phyloP scores from a whole-genome alignment of 2,113 vertebrate species.

The Heptranchias perlo region DNA sequence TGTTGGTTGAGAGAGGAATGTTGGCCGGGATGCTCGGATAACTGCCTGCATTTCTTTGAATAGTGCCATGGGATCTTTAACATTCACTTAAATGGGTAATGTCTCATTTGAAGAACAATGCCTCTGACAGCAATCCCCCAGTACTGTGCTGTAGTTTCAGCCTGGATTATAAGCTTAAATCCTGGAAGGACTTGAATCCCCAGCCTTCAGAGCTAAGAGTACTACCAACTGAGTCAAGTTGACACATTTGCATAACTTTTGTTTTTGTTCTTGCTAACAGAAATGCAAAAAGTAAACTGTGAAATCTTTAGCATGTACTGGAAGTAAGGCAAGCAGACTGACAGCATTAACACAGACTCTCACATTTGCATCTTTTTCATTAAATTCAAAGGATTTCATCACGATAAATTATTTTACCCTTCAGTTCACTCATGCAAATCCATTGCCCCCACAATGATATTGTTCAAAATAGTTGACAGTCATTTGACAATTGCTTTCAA shows the following conservation, averaged over 20 bases:
- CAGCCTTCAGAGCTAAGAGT: not conserved
- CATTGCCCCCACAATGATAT: constrained; percentile 6
- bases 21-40: not conserved
- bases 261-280: not conserved
- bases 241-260: not conserved
- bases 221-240: not conserved
- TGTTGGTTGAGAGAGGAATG: not conserved
- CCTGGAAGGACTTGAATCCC: not conserved
- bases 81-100: not conserved
- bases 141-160: not conserved
- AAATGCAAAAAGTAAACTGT: not conserved
- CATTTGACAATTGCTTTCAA: constrained; percentile 22
- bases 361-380: not conserved
- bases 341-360: not conserved
- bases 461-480: not conserved
- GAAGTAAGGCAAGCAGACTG: not conserved
- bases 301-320: not conserved
- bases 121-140: not conserved
- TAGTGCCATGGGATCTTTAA: not conserved
- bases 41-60: not conserved
- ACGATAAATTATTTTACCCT: not conserved
- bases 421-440: not conserved
- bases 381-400: not conserved
- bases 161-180: not conserved
- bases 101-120: not conserved